Percentiles rank a stretch among this genome's conserved stretches.
Conservation (phyloP, 1,140 invertebrate genomes). For the Microplitis mediator region DNA sequence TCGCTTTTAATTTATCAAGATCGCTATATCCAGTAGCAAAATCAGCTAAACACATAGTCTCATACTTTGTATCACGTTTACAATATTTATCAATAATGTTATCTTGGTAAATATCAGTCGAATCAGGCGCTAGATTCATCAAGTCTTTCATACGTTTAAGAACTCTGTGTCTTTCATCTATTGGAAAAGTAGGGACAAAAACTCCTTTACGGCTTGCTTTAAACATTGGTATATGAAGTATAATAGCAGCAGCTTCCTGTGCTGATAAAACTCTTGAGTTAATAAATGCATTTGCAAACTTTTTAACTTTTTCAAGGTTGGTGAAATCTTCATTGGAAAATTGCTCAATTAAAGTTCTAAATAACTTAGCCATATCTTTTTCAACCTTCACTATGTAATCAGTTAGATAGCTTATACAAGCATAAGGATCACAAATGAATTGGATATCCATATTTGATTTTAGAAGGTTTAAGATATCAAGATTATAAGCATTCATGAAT, state of each 20-base stretch:
- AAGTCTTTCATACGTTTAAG: background rate
- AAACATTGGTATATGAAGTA: background rate
- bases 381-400: no score
- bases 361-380: no score
- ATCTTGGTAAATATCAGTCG: background rate
- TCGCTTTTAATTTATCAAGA: background rate
- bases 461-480: no score
- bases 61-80: background rate
- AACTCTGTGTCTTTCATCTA: background rate
- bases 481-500: no score
- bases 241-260: background rate
- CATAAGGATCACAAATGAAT: no score
- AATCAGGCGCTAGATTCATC: background rate
- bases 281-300: conserved; percentile 2
- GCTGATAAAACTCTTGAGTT: background rate
- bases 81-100: conserved; percentile 3
- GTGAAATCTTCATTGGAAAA: background rate
- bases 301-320: conserved; percentile 2
- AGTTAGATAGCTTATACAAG: no score
- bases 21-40: background rate
- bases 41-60: conserved; percentile 3
- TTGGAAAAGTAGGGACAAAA: background rate
- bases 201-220: background rate
- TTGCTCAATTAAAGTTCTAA: no score
- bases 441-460: no score